Evolutionary conservation across 1,140 invertebrate species (phyloP).

Genomic region (Agrilus planipennis): DNA sequence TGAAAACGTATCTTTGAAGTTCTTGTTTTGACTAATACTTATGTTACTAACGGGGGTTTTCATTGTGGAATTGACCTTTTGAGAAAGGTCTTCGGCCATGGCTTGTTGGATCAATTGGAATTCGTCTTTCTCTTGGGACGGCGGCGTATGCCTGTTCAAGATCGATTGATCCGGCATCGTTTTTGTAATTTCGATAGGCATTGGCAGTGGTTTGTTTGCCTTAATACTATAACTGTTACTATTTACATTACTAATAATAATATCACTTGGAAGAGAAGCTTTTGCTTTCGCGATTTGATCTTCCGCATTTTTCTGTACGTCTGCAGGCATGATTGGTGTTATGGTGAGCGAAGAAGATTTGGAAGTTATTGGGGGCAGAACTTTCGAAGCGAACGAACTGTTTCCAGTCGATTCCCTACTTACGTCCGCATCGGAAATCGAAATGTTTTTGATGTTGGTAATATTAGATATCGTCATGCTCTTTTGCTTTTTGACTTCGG

Average conservation of each 20-base stretch:
- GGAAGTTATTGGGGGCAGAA: neutral
- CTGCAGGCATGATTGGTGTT: conserved; percentile 13
- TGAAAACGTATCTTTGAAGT: too few relatives aligned
- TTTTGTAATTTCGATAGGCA: conserved; percentile 4
- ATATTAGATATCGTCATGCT: neutral
- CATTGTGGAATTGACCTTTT: too few relatives aligned
- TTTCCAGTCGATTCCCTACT: neutral
- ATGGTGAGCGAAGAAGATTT: conserved; percentile 14
- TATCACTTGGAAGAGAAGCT: conserved; percentile 10
- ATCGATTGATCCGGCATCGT: conserved; percentile 6
- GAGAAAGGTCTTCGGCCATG: too few relatives aligned
- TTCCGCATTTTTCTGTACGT: conserved; percentile 6
- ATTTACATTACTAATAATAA: conserved; percentile 16
- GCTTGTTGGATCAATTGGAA: too few relatives aligned
- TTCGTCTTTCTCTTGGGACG: too few relatives aligned
- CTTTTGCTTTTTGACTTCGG: neutral
- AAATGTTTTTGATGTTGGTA: neutral
- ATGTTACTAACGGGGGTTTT: too few relatives aligned
- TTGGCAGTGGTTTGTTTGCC: conserved; percentile 1
- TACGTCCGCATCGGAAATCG: neutral
- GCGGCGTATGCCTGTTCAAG: too few relatives aligned
- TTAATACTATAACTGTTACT: conserved; percentile 7
- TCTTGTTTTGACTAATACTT: too few relatives aligned
- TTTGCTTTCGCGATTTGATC: conserved; percentile 10
- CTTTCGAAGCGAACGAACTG: neutral